These are phyloP conservation scores for Platorchestia sp. DNA, from an alignment of 1,140 invertebrate species.

Conservation along the genomic window DNA sequence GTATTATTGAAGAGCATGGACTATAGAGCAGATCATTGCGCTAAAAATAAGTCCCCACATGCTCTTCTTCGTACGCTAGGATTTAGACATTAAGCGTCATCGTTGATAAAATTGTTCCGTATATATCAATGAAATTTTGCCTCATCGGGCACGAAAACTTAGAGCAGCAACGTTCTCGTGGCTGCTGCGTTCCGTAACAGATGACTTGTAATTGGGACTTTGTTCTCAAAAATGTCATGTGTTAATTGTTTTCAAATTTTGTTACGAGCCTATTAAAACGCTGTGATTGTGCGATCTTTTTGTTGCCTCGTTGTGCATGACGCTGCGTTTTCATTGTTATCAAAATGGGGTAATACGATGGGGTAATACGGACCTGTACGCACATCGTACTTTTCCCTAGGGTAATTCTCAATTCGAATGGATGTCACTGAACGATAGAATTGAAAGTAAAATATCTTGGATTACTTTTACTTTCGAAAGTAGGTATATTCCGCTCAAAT, in stretches of 20 bases:
- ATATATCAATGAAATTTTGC: neutral
- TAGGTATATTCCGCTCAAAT: too few relatives aligned
- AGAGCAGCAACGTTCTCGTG: neutral
- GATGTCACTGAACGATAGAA: too few relatives aligned
- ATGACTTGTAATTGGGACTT: neutral
- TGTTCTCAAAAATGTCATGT: neutral
- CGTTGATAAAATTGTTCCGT: neutral
- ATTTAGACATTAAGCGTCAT: neutral
- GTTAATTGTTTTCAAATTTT: conserved; percentile 3
- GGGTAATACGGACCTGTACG: too few relatives aligned
- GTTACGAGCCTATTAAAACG: neutral
- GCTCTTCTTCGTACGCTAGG: neutral
- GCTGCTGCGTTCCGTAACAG: neutral
- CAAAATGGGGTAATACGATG: too few relatives aligned
- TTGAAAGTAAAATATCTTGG: too few relatives aligned
- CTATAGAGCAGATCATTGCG: neutral
- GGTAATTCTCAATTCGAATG: too few relatives aligned
- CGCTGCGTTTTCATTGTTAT: neutral
- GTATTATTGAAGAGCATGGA: neutral
- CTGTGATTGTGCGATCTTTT: neutral
- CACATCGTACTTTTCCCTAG: too few relatives aligned
- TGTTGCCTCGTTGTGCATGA: neutral
- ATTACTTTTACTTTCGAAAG: too few relatives aligned
- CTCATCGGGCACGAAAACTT: neutral
- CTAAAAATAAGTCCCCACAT: neutral